Evolutionary conservation across 23 tunicate genomes (phyloP).

Genomic region (Trididemnum miniatum): DNA sequence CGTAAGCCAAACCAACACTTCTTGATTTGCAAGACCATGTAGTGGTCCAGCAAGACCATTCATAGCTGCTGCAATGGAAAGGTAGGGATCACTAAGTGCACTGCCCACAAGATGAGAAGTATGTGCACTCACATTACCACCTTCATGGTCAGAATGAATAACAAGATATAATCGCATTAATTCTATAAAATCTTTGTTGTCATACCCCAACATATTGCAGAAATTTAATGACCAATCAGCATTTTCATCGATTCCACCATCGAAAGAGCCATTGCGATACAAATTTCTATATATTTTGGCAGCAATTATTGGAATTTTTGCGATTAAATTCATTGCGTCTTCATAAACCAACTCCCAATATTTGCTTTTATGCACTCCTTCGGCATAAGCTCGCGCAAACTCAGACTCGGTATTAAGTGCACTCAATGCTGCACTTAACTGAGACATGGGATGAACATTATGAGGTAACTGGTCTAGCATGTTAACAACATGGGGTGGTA

Average conservation of each 20-base stretch:
- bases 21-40: slow-evolving; percentile 98
- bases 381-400: slow-evolving; percentile 88
- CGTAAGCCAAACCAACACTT: slow-evolving; percentile 96
- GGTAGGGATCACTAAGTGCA: slow-evolving; percentile 92
- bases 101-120: slow-evolving; percentile 95
- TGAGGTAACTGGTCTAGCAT: slow-evolving; percentile 86
- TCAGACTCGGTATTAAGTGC: slow-evolving; percentile 86
- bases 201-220: slow-evolving; percentile 93
- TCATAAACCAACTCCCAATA: slow-evolving; percentile 97
- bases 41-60: slow-evolving; percentile 99
- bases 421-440: slow-evolving; percentile 81
- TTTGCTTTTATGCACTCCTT: slow-evolving; percentile 81
- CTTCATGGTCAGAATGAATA: slow-evolving; percentile 98
- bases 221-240: slow-evolving; percentile 99
- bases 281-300: slow-evolving; percentile 93
- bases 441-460: slow-evolving; percentile 98
- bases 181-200: slow-evolving; percentile 80
- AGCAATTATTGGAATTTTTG: slow-evolving; percentile 94
- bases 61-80: slow-evolving; percentile 90
- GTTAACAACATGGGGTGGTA: slow-evolving; percentile 90
- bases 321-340: slow-evolving; percentile 96
- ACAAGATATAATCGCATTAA: slow-evolving; percentile 91
- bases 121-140: slow-evolving; percentile 96
- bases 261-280: slow-evolving; percentile 76
- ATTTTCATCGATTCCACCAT: slow-evolving; percentile 76